phyloP scores from a whole-genome alignment of 2,797 vertebrate genomes.

The Coilia nasus region DNA sequence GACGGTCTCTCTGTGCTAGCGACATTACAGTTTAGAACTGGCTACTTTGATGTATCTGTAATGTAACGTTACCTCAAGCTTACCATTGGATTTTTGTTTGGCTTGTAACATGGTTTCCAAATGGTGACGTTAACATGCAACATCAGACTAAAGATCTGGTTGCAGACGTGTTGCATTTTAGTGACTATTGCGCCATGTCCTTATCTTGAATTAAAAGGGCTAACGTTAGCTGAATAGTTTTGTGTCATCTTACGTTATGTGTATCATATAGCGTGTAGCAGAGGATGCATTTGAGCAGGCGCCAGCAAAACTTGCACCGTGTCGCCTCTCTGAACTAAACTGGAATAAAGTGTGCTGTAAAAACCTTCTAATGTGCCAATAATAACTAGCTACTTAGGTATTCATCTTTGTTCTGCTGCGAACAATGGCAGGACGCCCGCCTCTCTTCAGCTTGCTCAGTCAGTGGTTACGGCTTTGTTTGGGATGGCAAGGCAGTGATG shows the following conservation, averaged over 20 bases:
- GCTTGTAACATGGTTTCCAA: neutral
- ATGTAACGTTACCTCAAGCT: neutral
- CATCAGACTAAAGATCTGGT: neutral
- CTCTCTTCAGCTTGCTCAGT: constrained; percentile 52
- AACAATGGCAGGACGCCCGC: constrained; percentile 72
- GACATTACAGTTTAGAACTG: neutral
- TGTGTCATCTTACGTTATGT: neutral
- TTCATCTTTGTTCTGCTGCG: constrained; percentile 78
- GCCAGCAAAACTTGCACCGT: neutral
- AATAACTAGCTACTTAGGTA: constrained; percentile 56
- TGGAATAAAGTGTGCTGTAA: neutral
- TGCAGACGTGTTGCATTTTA: neutral
- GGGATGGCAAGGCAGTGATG: constrained; percentile 48
- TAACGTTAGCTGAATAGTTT: neutral
- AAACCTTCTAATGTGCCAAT: neutral
- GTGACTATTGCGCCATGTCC: neutral
- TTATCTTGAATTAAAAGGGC: neutral
- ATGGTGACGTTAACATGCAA: neutral
- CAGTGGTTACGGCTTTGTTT: constrained; percentile 53
- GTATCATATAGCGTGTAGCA: neutral
- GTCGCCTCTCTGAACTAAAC: neutral
- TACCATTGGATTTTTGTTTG: neutral
- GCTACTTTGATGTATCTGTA: neutral
- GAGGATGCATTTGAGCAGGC: neutral
- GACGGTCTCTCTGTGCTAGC: neutral